Conservation (phyloP, 2,888 invertebrate species). For the Crioceris asparagi region DNA sequence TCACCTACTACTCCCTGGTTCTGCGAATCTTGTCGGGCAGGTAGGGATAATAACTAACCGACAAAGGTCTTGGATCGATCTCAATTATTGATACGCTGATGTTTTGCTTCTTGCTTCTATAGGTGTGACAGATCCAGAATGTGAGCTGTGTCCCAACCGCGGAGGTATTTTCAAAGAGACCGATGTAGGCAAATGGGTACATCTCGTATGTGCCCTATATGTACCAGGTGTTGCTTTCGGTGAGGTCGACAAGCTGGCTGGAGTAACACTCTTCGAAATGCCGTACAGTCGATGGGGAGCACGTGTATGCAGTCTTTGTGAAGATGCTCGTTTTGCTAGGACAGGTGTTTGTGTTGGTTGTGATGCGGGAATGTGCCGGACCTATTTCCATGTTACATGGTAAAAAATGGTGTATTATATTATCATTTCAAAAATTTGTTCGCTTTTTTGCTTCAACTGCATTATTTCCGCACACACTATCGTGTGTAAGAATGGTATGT, state of each 20-base stretch:
- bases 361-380: constrained; percentile 97
- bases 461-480: too few relatives aligned
- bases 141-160: constrained; percentile 91
- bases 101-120: too few relatives aligned
- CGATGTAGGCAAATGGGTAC: constrained; percentile 97
- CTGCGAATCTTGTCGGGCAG: constrained; percentile 92
- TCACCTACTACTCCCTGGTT: constrained; percentile 99
- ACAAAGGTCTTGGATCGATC: neutral
- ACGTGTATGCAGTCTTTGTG: constrained; percentile 82
- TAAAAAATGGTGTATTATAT: constrained; percentile 30
- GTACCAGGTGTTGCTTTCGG: constrained; percentile 96
- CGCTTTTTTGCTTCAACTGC: too few relatives aligned
- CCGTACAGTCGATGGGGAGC: constrained; percentile 95
- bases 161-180: constrained; percentile 93
- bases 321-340: constrained; percentile 73
- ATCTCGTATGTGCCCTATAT: constrained; percentile 91
- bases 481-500: too few relatives aligned
- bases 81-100: neutral
- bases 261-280: constrained; percentile 93
- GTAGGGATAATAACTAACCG: constrained; percentile 5
- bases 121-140: constrained; percentile 75
- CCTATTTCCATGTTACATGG: constrained; percentile 97
- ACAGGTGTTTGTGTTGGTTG: constrained; percentile 95
- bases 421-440: neutral
- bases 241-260: constrained; percentile 83